Conservation (phyloP, 2,113 vertebrate species). For the Vidua chalybeata region DNA sequence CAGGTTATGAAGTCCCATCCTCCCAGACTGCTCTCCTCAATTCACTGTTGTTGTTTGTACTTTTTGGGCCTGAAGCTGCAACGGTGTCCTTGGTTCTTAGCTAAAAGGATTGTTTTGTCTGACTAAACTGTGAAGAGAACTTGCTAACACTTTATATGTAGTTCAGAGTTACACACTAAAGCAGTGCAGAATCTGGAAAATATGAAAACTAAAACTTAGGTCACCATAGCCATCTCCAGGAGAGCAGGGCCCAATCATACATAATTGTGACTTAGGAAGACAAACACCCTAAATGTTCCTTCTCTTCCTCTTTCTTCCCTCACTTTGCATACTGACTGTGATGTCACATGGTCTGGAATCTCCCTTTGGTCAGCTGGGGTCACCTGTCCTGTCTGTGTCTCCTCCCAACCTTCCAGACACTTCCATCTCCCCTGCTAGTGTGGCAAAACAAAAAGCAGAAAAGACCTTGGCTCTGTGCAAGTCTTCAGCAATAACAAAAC, state of each 20-base stretch:
- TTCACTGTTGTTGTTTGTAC: background rate
- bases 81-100: background rate
- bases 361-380: background rate
- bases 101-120: background rate
- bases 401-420: accelerated
- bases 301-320: background rate
- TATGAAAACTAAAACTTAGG: background rate
- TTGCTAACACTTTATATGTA: background rate
- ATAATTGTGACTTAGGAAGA: background rate
- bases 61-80: background rate
- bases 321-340: background rate
- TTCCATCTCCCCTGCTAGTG: accelerated
- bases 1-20: background rate
- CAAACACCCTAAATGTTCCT: background rate
- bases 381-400: background rate
- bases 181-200: background rate
- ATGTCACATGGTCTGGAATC: background rate
- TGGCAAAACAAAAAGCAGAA: too few species aligned
- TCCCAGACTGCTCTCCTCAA: background rate
- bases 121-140: background rate
- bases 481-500: background rate
- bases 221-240: background rate
- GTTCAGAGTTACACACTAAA: background rate
- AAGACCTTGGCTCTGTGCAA: background rate
- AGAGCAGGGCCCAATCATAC: accelerated